phyloP scores from a whole-genome alignment of 2,113 vertebrate species.

The Brachypteracias leptosomus region DNA sequence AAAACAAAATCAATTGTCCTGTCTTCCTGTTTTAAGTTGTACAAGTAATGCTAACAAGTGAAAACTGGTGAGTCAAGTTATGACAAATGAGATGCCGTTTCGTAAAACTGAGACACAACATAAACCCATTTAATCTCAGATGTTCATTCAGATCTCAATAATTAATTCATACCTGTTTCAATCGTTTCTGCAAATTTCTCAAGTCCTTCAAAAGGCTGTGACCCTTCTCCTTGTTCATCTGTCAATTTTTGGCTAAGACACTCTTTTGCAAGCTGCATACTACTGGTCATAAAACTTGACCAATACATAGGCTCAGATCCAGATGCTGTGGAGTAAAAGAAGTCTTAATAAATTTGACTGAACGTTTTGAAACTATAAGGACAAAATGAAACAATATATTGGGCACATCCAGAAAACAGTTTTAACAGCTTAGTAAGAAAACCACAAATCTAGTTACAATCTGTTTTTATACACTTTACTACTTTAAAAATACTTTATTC shows the following conservation, averaged over 20 bases:
- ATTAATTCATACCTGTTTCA: conserved; percentile 85
- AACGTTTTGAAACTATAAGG: background rate
- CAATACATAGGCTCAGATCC: conserved; percentile 95
- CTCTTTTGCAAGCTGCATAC: conserved; percentile 96
- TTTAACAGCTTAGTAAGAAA: background rate
- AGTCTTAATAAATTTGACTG: background rate
- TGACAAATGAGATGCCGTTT: background rate
- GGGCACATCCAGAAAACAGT: background rate
- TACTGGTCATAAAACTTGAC: conserved; percentile 99
- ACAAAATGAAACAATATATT: background rate
- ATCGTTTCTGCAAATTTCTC: conserved; percentile 99
- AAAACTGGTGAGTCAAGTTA: background rate
- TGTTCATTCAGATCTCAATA: background rate
- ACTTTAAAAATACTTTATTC: background rate
- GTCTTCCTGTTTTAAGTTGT: background rate
- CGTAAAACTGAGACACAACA: background rate
- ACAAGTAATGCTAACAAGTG: background rate
- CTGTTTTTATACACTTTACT: background rate
- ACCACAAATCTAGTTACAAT: background rate
- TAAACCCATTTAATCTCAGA: background rate
- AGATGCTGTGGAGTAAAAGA: conserved; percentile 78
- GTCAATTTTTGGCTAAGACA: conserved; percentile 95
- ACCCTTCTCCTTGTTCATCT: conserved; percentile 93
- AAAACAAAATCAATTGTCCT: background rate
- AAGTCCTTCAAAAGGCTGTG: conserved; percentile 94